Evolutionary conservation across 2,888 invertebrate species (phyloP).

Genomic region (Megalurothrips usitatus): DNA sequence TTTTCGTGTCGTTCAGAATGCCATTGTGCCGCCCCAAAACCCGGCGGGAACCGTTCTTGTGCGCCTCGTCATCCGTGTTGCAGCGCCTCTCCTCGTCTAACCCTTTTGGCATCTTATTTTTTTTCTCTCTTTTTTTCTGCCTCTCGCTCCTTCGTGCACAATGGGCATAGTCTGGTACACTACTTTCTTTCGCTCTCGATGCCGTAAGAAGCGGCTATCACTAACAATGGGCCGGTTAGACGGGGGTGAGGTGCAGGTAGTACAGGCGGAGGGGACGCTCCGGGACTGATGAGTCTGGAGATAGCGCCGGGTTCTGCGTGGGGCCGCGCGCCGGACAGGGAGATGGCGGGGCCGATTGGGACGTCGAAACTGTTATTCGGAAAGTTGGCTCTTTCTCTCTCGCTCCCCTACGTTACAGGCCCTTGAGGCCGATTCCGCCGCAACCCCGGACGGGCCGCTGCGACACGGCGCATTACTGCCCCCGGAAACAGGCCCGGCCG

Average conservation of each 20-base stretch:
- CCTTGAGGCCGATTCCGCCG: too few species aligned
- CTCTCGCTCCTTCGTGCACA: background rate
- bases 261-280: background rate
- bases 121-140: background rate
- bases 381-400: slow-evolving; percentile 6
- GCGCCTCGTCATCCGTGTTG: background rate
- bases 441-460: too few species aligned
- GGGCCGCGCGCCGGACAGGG: background rate
- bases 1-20: too few species aligned
- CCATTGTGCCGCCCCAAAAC: too few species aligned
- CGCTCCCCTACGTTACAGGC: background rate
- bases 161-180: background rate
- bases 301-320: too few species aligned
- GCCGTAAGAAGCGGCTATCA: slow-evolving; percentile 10
- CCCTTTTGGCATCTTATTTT: background rate
- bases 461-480: too few species aligned
- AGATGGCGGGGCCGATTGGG: slow-evolving; percentile 13
- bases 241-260: background rate
- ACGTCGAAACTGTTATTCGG: slow-evolving; percentile 11
- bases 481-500: too few species aligned
- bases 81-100: background rate
- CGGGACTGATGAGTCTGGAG: slow-evolving; percentile 10
- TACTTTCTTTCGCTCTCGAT: slow-evolving; percentile 23
- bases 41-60: background rate
- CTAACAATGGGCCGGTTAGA: slow-evolving; percentile 8